Evolutionary conservation across 2,888 invertebrate species (phyloP), one percentile per base, ranked within the genome.

Genomic region (Glyphotaelius pellucidus): DNA sequence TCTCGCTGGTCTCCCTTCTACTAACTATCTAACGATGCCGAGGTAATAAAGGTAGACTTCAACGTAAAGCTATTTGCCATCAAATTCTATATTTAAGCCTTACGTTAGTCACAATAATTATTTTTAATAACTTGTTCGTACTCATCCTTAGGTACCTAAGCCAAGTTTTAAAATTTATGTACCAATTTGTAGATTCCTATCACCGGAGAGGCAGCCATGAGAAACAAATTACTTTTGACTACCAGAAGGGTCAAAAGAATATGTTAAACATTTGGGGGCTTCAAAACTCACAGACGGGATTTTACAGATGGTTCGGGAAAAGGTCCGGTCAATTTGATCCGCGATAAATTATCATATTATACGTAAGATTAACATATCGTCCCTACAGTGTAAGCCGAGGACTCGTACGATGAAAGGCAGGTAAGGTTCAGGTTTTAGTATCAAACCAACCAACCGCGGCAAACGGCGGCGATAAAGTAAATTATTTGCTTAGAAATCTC

Each of bases 311-410:
- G 19, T 79, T 79, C 32, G 25, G 79, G 88, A 91, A 91, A 85
- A 80, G 87, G 87, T 67, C 47, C 91, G 47, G 81, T 87, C 87
- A 91, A 87, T 87, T 87, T 81, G 81, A 81, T 87, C 87, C 91
- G 81, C 91, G 80, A 91, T 91, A 91, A 91, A 91, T 91, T 91
- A 91, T 87, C 91, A 91, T 80, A 91, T 91, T 91, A 91, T 80
- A 80, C 52, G 52, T 67, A 67, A 87, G 91, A 91, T 84, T 91
- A 87, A 81, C 86, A 87, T 87, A 87, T 87, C 87, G 86, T 80
- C 80, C 87, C 14, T 86, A 91, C 91, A 91, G 42, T 87, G 91
- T 91, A 31, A 87, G 35, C 35, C 47, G 38, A 83, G 80, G 80
- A 52, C 80, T 38, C 30, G 80, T 47, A 31, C 32, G 86, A n/a